Percentiles rank a stretch among this genome's conserved stretches.
Conservation (phyloP, 2,113 vertebrate species). For the Chamaetylas fuelleborni region DNA sequence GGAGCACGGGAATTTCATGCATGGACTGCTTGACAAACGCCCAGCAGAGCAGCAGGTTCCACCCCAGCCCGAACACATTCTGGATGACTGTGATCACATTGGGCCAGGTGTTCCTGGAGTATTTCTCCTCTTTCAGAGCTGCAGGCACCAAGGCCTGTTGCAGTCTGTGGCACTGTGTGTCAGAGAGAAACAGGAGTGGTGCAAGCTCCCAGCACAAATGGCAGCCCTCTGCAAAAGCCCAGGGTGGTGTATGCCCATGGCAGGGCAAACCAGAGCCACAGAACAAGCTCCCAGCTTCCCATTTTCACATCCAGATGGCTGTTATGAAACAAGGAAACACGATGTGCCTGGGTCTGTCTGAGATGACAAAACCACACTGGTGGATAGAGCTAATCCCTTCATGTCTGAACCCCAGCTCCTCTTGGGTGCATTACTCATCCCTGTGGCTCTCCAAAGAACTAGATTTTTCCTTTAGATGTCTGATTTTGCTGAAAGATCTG, state of each 20-base stretch:
- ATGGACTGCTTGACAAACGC: background rate
- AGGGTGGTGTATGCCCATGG: background rate
- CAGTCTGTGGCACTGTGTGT: background rate
- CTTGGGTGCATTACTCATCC: conserved; percentile 25
- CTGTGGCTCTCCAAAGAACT: conserved; percentile 32
- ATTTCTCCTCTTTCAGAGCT: background rate
- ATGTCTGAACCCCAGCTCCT: background rate
- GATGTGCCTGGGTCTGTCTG: background rate
- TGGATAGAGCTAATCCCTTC: background rate
- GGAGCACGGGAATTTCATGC: background rate
- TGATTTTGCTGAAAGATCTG: conserved; percentile 58
- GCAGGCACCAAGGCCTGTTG: background rate
- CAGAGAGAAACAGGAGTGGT: background rate
- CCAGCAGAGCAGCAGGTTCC: background rate
- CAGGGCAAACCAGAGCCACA: background rate
- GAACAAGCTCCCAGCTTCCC: background rate
- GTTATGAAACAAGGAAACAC: background rate
- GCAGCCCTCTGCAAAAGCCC: background rate
- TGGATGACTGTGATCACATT: background rate
- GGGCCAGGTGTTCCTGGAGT: background rate
- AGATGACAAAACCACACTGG: background rate
- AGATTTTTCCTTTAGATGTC: conserved; percentile 63
- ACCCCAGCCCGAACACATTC: background rate
- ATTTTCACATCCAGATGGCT: background rate
- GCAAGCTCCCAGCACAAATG: background rate